Evolutionary conservation across 2,888 invertebrate species (phyloP).

Genomic region (Torymus texanus): DNA sequence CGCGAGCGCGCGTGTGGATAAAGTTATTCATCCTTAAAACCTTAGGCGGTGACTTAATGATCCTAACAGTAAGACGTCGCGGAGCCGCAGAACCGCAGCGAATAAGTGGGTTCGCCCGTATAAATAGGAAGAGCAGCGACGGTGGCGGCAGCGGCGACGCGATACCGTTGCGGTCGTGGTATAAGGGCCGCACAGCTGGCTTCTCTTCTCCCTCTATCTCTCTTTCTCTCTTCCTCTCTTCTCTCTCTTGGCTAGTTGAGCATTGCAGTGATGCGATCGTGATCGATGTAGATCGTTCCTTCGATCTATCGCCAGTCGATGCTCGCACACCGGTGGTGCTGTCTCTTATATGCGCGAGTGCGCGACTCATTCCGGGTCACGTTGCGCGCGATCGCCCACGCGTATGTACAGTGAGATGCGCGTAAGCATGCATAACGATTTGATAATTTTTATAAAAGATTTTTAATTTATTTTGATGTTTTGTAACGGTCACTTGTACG

Average conservation of each 20-base stretch:
- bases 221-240: too few relatives aligned
- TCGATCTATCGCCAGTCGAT: slow-evolving; percentile 66
- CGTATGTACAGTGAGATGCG: background rate
- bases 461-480: too few relatives aligned
- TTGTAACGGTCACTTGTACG: too few relatives aligned
- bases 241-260: too few relatives aligned
- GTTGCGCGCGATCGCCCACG: background rate
- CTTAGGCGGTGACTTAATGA: slow-evolving; percentile 51
- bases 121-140: slow-evolving; percentile 59
- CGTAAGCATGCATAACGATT: background rate
- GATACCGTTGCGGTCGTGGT: slow-evolving; percentile 64
- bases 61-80: slow-evolving; percentile 52
- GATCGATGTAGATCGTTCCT: slow-evolving; percentile 72
- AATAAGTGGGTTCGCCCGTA: slow-evolving; percentile 54
- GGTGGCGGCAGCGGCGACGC: slow-evolving; percentile 22
- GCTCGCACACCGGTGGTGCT: slow-evolving; percentile 53
- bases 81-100: slow-evolving; percentile 21
- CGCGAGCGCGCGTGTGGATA: slow-evolving; percentile 18
- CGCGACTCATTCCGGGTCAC: slow-evolving; percentile 43
- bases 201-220: background rate
- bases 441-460: background rate
- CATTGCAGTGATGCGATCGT: slow-evolving; percentile 67
- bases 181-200: slow-evolving; percentile 55
- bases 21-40: slow-evolving; percentile 47
- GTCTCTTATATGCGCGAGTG: slow-evolving; percentile 51